phyloP scores from a whole-genome alignment of 2,113 vertebrate species.

The Chelonoidis abingdonii region DNA sequence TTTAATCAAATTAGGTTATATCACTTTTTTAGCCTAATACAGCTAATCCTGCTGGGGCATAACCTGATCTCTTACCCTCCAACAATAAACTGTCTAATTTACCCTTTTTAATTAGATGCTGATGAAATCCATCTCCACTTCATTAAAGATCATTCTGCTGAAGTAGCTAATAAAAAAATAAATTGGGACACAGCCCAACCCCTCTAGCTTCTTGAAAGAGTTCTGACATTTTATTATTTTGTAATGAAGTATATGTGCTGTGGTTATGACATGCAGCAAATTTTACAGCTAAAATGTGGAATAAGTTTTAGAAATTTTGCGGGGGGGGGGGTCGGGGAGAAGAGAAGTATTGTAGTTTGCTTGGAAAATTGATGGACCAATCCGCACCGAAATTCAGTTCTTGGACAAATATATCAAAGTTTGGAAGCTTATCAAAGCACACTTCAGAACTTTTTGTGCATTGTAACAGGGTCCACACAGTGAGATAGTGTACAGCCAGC shows the following conservation, averaged over 20 bases:
- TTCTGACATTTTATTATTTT: conserved; percentile 41
- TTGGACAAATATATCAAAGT: conserved; percentile 10
- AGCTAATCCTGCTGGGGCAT: conserved; percentile 1
- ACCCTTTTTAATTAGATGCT: conserved; percentile 38
- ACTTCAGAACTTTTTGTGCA: background rate
- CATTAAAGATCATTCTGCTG: conserved; percentile 42
- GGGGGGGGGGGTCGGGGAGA: background rate
- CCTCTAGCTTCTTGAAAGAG: conserved; percentile 28
- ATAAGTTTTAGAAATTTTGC: conserved; percentile 9
- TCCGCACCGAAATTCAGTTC: background rate
- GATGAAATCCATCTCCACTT: conserved; percentile 28
- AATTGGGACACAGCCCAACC: conserved; percentile 45
- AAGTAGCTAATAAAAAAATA: conserved; percentile 61
- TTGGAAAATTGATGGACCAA: conserved; percentile 32
- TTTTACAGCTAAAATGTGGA: background rate
- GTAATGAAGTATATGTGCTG: conserved; percentile 24
- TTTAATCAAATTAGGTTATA: conserved; percentile 30
- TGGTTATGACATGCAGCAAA: background rate
- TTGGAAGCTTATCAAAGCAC: background rate
- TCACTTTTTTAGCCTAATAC: background rate
- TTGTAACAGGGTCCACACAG: background rate
- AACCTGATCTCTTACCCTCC: conserved; percentile 45
- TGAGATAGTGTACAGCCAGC: background rate
- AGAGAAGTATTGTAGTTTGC: background rate
- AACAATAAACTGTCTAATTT: conserved; percentile 20